A percentile compares a stretch with the other conserved stretches of the same genome.
Evolutionary conservation across 2,888 invertebrate genomes (phyloP).

Genomic region (Adelphocoris suturalis): DNA sequence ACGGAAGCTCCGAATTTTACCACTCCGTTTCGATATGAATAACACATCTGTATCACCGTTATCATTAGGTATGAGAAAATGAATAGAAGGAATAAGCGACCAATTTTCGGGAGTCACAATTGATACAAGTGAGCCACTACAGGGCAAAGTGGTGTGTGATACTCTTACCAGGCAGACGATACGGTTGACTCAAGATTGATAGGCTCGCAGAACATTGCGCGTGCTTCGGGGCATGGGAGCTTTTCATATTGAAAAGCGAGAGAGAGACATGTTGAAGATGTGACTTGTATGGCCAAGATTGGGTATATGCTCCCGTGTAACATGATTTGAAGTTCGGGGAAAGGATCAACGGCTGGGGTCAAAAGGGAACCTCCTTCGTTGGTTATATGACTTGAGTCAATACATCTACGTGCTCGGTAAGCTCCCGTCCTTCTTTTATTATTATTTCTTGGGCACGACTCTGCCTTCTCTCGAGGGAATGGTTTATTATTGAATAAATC

Average conservation of each 20-base stretch:
- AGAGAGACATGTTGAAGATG: slow-evolving; percentile 24
- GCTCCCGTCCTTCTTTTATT: slow-evolving; percentile 30
- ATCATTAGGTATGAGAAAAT: no score
- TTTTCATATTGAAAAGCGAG: not conserved
- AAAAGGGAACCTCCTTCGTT: slow-evolving; percentile 29
- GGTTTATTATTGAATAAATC: no score
- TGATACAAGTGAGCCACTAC: no score
- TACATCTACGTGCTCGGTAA: slow-evolving; percentile 22
- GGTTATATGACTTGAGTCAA: slow-evolving; percentile 36
- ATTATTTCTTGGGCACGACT: slow-evolving; percentile 39
- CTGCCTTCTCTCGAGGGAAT: not conserved
- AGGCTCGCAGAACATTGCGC: not conserved
- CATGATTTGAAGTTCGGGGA: not conserved
- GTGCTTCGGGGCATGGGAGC: not conserved
- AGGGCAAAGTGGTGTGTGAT: no score
- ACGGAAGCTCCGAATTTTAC: no score
- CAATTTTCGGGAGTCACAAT: no score
- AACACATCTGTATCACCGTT: no score
- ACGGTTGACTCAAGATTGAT: not conserved
- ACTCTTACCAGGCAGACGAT: not conserved
- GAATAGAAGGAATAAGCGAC: no score
- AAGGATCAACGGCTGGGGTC: not conserved
- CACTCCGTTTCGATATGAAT: no score
- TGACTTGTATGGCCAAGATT: slow-evolving; percentile 25
- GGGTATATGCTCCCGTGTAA: not conserved